Percentiles rank a stretch among this genome's conserved stretches.
Evolutionary conservation across 2,113 vertebrate species (phyloP).

Genomic region (Uria aalge): DNA sequence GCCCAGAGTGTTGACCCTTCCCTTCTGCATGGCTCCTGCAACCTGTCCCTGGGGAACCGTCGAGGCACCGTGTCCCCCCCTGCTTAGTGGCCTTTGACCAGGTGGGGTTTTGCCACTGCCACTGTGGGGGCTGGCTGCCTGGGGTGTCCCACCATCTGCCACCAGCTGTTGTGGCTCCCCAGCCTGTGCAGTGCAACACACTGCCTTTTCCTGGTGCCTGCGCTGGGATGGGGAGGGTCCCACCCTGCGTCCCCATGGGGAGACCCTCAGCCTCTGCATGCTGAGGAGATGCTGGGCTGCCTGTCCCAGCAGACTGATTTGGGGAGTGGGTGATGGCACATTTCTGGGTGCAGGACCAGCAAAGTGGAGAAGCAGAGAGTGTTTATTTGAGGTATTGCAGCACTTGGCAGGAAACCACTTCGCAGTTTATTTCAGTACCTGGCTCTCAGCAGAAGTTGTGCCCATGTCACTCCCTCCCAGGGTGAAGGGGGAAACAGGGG

Average conservation of each 20-base stretch:
- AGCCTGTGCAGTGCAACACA: neutral
- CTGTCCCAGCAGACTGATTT: neutral
- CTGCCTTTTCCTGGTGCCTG: neutral
- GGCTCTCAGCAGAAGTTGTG: too few species aligned
- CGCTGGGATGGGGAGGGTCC: neutral
- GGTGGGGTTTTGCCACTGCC: neutral
- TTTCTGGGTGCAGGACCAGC: neutral
- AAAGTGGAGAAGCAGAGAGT: neutral
- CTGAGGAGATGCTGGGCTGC: neutral
- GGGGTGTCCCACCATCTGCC: neutral
- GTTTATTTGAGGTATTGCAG: neutral
- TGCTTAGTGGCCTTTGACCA: neutral
- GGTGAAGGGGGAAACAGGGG: too few species aligned
- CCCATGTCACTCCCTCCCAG: too few species aligned
- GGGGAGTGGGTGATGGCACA: neutral
- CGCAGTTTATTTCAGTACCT: too few species aligned
- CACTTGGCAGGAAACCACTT: neutral
- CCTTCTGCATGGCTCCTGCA: neutral
- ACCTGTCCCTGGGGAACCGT: neutral
- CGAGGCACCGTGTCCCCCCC: neutral
- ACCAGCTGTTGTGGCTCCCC: neutral
- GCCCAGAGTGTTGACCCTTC: neutral
- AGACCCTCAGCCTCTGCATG: neutral
- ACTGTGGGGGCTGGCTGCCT: neutral
- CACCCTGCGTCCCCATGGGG: neutral